Evolutionary conservation across 1,140 invertebrate species (phyloP).

Genomic region (Monochamus saltuarius): DNA sequence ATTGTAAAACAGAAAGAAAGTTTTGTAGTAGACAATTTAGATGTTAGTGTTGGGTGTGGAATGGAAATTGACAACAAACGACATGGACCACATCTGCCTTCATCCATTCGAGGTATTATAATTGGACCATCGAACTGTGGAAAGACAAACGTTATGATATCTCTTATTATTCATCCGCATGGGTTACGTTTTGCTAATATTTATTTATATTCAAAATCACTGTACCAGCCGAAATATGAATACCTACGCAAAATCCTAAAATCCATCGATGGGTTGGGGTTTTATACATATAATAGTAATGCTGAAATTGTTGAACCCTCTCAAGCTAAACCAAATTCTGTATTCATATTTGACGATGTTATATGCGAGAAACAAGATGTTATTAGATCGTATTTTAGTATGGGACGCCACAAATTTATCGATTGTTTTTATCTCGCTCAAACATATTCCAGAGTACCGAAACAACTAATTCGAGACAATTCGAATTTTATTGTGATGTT

Average conservation of each 20-base stretch:
- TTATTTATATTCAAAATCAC: conserved; percentile 4
- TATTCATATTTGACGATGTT: conserved; percentile 49
- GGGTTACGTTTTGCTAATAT: conserved; percentile 9
- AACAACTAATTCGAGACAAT: conserved; percentile 52
- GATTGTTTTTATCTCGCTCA: conserved; percentile 37
- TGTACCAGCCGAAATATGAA: conserved; percentile 11
- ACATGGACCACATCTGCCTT: too few species aligned
- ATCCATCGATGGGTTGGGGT: too few species aligned
- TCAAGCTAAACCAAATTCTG: conserved; percentile 33
- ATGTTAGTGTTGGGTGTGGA: neutral
- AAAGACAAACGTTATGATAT: conserved; percentile 8
- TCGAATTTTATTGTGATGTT: conserved; percentile 49
- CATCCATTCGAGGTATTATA: neutral
- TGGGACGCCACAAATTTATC: conserved; percentile 31
- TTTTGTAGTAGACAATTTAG: conserved; percentile 10
- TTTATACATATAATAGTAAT: too few species aligned
- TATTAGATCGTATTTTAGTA: conserved; percentile 45
- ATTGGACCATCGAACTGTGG: neutral
- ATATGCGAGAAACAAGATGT: conserved; percentile 45
- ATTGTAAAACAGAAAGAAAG: conserved; percentile 6
- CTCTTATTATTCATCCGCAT: neutral
- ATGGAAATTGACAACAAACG: too few species aligned
- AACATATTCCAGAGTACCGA: conserved; percentile 49
- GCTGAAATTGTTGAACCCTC: neutral
- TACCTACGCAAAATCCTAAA: neutral